Percentiles rank a stretch among this genome's conserved stretches.
Evolutionary conservation across 2,797 vertebrate genomes (phyloP).

Genomic region (Clarias fuscus): DNA sequence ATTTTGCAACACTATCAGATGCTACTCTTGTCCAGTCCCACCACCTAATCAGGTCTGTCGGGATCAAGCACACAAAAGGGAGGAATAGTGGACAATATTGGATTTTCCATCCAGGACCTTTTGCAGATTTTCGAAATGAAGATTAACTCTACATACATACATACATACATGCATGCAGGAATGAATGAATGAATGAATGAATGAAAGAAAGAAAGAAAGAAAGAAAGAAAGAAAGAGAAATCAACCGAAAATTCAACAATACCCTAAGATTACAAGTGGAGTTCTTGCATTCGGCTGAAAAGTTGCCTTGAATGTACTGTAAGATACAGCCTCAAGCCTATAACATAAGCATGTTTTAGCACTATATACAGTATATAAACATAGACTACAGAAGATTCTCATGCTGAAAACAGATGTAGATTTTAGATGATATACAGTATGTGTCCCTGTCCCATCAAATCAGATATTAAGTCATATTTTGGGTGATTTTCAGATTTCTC

Average conservation of each 20-base stretch:
- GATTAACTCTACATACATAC: no score
- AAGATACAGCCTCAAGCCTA: neutral
- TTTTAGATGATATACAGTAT: neutral
- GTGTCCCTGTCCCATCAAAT: no score
- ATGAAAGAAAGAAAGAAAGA: neutral
- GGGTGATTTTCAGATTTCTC: no score
- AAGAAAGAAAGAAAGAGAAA: neutral
- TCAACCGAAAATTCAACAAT: neutral
- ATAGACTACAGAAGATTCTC: neutral
- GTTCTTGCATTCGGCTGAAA: neutral
- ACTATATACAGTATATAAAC: neutral
- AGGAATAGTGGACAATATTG: slow-evolving; percentile 56
- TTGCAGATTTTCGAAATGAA: neutral
- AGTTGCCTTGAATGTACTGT: neutral
- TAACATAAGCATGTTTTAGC: neutral
- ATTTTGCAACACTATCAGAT: slow-evolving; percentile 77
- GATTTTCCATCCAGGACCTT: neutral
- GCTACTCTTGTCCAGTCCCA: slow-evolving; percentile 74
- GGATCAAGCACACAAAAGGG: slow-evolving; percentile 49
- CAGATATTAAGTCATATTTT: no score
- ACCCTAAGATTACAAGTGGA: neutral
- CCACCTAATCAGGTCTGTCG: slow-evolving; percentile 78
- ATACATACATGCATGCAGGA: no score
- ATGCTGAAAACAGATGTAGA: neutral
- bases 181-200: neutral